phyloP scores from a whole-genome alignment of 1,140 invertebrate species.

The Tetramorium simillimum region DNA sequence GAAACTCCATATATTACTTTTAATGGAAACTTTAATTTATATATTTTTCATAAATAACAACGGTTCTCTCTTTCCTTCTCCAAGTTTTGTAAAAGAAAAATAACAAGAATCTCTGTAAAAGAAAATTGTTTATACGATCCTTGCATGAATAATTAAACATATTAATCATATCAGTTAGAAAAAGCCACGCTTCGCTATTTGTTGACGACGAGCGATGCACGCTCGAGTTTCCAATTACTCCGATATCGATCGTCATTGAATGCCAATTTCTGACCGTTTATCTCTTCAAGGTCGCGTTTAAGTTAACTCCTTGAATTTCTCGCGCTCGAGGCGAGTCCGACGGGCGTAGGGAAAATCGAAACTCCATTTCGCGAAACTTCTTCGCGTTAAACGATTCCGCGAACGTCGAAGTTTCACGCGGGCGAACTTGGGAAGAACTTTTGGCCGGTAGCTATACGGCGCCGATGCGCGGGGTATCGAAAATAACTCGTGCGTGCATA shows the following conservation, averaged over 20 bases:
- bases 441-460: neutral
- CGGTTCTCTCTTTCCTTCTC: too few relatives aligned
- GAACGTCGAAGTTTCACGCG: slow-evolving; percentile 28
- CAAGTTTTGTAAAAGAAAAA: neutral
- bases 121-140: neutral
- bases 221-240: neutral
- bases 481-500: slow-evolving; percentile 47
- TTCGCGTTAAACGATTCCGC: slow-evolving; percentile 14
- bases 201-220: neutral
- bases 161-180: neutral
- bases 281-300: slow-evolving; percentile 46
- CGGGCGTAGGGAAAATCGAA: slow-evolving; percentile 6
- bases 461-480: slow-evolving; percentile 8
- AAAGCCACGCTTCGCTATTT: too few relatives aligned
- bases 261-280: neutral
- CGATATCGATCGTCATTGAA: neutral
- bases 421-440: slow-evolving; percentile 17
- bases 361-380: slow-evolving; percentile 17
- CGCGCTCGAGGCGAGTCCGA: neutral
- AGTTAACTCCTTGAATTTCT: neutral
- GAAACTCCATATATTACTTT: neutral
- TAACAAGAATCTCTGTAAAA: neutral
- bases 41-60: neutral
- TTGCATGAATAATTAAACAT: neutral
- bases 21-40: slow-evolving; percentile 4